phyloP scores from a whole-genome alignment of 2,797 vertebrate species.

The Notamacropus eugenii region DNA sequence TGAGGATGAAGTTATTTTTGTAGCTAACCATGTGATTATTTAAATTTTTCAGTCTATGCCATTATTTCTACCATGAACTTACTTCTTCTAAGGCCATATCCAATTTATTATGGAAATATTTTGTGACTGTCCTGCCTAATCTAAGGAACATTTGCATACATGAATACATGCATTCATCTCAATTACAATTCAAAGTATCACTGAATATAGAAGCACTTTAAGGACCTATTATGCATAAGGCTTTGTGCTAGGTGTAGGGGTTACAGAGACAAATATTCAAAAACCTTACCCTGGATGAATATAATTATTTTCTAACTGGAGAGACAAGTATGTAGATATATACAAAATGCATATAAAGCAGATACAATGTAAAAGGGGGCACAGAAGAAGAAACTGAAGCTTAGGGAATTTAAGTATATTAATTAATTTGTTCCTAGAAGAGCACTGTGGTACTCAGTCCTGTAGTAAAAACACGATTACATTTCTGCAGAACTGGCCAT shows the following conservation, averaged over 20 bases:
- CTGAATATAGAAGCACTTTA: neutral
- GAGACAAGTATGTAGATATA: neutral
- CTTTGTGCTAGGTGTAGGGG: neutral
- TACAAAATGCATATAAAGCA: neutral
- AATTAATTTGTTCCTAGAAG: neutral
- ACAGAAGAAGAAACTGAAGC: neutral
- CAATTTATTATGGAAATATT: neutral
- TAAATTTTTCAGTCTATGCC: neutral
- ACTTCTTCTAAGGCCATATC: neutral
- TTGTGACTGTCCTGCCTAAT: neutral
- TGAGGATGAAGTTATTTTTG: neutral
- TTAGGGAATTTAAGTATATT: neutral
- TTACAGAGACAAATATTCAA: neutral
- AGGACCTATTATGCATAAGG: neutral
- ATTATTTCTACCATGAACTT: neutral
- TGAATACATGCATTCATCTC: neutral
- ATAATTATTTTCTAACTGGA: neutral
- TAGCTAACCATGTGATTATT: neutral
- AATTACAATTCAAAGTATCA: neutral
- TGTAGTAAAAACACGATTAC: neutral
- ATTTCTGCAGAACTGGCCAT: neutral
- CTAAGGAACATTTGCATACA: neutral
- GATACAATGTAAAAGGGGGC: neutral
- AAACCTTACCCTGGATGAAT: neutral
- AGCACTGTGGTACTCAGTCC: neutral